Percentiles rank a stretch among this genome's conserved stretches.
Evolutionary conservation across 2,888 invertebrate species (phyloP).

Genomic region (Ecliptopera silaceata): DNA sequence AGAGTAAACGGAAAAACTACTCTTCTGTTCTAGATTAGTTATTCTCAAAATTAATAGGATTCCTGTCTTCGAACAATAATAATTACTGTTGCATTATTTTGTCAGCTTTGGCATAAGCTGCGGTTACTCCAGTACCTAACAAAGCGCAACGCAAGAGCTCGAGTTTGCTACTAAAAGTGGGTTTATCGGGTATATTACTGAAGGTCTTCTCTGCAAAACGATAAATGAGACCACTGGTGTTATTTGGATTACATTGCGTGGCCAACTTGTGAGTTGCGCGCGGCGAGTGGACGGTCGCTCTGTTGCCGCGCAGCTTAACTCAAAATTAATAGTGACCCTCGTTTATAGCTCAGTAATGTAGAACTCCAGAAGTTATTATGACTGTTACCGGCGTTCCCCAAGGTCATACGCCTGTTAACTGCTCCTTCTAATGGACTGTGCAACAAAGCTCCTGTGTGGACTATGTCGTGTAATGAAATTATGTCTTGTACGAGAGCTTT

Average conservation of each 20-base stretch:
- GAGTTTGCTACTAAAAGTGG: neutral
- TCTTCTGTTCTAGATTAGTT: neutral
- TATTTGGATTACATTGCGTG: too few species aligned
- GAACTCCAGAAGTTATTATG: conserved; percentile 48
- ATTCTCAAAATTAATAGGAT: too few species aligned
- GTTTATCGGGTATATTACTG: conserved; percentile 38
- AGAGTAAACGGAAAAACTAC: conserved; percentile 1
- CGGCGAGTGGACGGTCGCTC: too few species aligned
- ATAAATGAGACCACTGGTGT: too few species aligned
- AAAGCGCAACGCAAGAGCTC: neutral
- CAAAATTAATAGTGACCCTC: too few species aligned
- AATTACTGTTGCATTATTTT: neutral
- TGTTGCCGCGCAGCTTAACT: too few species aligned
- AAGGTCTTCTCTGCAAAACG: too few species aligned
- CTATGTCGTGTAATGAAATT: conserved; percentile 48
- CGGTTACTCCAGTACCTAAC: neutral
- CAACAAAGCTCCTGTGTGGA: conserved; percentile 36
- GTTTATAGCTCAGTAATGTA: too few species aligned
- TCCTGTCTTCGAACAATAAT: neutral
- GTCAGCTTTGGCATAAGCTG: neutral
- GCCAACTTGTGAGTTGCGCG: too few species aligned
- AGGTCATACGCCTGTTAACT: conserved; percentile 46
- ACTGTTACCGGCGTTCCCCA: conserved; percentile 49
- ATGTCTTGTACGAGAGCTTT: conserved; percentile 36
- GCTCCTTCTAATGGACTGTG: conserved; percentile 41